Evolutionary conservation across 2,113 vertebrate genomes (phyloP), one percentile per base, ranked within the genome.

Genomic region (Malaclemys terrapin): DNA sequence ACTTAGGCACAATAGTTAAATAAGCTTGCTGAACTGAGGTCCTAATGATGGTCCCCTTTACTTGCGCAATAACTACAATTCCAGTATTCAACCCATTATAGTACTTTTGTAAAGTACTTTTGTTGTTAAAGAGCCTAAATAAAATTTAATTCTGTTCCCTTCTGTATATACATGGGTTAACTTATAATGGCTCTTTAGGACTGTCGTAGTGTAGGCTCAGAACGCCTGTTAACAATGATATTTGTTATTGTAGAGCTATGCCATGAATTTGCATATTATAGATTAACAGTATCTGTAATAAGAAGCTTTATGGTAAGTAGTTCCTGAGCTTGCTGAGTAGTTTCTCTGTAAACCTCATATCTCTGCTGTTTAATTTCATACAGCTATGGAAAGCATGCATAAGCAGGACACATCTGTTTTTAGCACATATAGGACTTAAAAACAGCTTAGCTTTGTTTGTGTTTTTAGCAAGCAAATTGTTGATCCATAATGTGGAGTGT

Each of bases 401-500:
- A 93, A 42, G 6, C 35, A 87, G 38, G 20, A n/a, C 50, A 5
- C 17, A 16, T 5, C 76, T 85, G 25, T 89, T 24, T 27, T 27
- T 1, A 19, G 79, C 29, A 38, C 52, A 83, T 7, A 42, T 47
- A 31, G 31, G 27, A 62, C 85, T 86, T 82, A 91, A 91, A 69
- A 69, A 85, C 3, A 54, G 24, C 20, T 85, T 62, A 76, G 31
- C 8, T 80, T 53, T n/a, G 62, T 57, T n/a, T 0, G 0, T 38
- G 27, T 27, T 87, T 80, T 76, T 84, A 65, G 47, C 47, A 93
- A 82, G 50, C 49, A 78, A 80, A 84, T 3, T 2, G 2, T 53
- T 14, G 12, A 84, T 69, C 31, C 83, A 0, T 14, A 80, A 27
- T 0, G 2, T 1, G 0, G 0, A 27, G 72, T 80, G 75, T 5